phyloP scores from a whole-genome alignment of 2,888 invertebrate genomes.

The Microplitis manilae region DNA sequence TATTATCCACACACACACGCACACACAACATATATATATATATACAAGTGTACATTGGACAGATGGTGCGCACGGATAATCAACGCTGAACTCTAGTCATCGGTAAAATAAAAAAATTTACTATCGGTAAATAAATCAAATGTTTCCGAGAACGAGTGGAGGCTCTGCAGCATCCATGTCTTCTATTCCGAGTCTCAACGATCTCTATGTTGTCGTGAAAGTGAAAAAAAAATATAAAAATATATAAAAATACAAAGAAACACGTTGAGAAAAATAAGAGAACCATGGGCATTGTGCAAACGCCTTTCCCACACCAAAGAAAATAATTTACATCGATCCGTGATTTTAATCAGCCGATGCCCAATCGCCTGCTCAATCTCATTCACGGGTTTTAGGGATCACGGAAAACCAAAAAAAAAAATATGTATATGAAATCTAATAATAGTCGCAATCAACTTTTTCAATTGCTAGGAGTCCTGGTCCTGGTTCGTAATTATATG shows the following conservation, averaged over 20 bases:
- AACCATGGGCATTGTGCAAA: slow-evolving; percentile 26
- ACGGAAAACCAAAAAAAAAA: background rate
- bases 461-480: too few species aligned
- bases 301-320: slow-evolving; percentile 8
- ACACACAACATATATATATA: background rate
- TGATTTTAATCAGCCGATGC: background rate
- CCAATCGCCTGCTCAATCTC: background rate
- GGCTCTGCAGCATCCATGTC: background rate
- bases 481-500: too few species aligned
- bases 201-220: slow-evolving; percentile 9
- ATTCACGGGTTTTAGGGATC: background rate
- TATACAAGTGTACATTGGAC: slow-evolving; percentile 17
- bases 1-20: slow-evolving; percentile 7
- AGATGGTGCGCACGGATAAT: slow-evolving; percentile 30
- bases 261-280: slow-evolving; percentile 1
- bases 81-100: slow-evolving; percentile 30
- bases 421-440: background rate
- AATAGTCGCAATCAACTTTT: background rate
- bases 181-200: background rate
- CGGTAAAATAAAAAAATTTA: slow-evolving; percentile 18
- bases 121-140: slow-evolving; percentile 36
- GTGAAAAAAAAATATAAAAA: slow-evolving; percentile 6
- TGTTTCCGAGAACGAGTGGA: slow-evolving; percentile 37
- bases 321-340: background rate
- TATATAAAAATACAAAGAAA: slow-evolving; percentile 5